These are phyloP conservation scores for Amblyopsis rosae DNA, from an alignment of 2,113 vertebrate genomes.

Conservation along the genomic window DNA sequence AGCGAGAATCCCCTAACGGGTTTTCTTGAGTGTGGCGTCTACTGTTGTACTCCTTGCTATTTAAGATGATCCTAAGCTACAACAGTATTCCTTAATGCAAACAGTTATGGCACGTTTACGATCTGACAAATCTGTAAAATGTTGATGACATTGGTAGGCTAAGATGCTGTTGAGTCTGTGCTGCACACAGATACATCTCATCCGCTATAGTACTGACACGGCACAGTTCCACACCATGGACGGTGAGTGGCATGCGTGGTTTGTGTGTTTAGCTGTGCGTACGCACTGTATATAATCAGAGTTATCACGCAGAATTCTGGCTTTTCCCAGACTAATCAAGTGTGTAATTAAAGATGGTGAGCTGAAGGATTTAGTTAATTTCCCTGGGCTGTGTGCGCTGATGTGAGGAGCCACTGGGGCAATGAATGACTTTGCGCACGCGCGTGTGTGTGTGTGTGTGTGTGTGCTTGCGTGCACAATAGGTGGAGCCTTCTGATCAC, in stretches of 20 bases:
- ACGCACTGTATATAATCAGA: constrained; percentile 12
- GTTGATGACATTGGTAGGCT: not conserved
- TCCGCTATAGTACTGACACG: not conserved
- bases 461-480: no score
- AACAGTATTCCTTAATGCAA: not conserved
- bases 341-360: constrained; percentile 58
- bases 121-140: not conserved
- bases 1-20: not conserved
- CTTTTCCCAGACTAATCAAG: constrained; percentile 48
- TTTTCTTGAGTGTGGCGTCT: not conserved
- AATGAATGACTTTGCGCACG: no score
- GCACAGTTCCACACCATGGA: constrained; percentile 16
- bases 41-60: not conserved
- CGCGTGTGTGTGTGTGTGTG: no score
- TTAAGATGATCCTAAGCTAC: not conserved
- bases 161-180: not conserved
- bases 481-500: constrained; percentile 4
- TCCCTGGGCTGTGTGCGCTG: constrained; percentile 42
- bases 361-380: constrained; percentile 52
- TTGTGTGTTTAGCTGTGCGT: not conserved
- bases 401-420: constrained; percentile 44
- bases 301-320: constrained; percentile 32
- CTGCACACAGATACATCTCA: no score
- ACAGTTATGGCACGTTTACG: not conserved
- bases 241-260: constrained; percentile 2